Conservation (phyloP, 2,888 invertebrate genomes). For the Hyposoter dolosus region DNA sequence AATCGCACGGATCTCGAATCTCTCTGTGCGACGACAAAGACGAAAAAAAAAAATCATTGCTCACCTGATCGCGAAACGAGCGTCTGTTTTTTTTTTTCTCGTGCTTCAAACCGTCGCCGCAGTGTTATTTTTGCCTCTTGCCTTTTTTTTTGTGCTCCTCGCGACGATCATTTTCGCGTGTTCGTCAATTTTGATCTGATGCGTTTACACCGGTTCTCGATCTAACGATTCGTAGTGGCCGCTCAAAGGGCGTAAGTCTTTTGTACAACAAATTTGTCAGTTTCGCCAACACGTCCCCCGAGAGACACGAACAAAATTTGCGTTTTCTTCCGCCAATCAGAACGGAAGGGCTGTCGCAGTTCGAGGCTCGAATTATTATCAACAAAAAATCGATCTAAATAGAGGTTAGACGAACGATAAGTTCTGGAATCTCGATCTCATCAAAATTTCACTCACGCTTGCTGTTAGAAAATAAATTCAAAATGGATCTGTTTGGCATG, state of each 20-base stretch:
- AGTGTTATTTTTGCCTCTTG: background rate
- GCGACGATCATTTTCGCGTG: background rate
- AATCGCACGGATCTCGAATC: slow-evolving; percentile 21
- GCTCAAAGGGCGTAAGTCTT: background rate
- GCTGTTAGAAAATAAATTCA: too few species aligned
- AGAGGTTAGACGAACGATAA: too few species aligned
- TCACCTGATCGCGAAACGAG: slow-evolving; percentile 1
- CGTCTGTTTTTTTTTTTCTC: slow-evolving; percentile 2
- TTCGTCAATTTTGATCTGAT: background rate
- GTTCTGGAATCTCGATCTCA: too few species aligned
- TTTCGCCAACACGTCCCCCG: background rate
- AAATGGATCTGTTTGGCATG: too few species aligned
- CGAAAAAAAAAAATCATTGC: background rate
- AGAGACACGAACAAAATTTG: background rate
- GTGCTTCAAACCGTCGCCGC: background rate
- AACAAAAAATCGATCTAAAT: too few species aligned
- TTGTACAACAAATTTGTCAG: background rate
- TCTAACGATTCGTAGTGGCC: background rate
- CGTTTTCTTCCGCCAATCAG: background rate
- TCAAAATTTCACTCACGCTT: too few species aligned
- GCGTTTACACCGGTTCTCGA: background rate
- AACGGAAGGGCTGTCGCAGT: background rate
- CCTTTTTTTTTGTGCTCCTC: background rate
- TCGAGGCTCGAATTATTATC: background rate
- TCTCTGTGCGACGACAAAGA: background rate